Conservation (phyloP, 1,140 invertebrate species). For the Drosophila kohkoa region DNA sequence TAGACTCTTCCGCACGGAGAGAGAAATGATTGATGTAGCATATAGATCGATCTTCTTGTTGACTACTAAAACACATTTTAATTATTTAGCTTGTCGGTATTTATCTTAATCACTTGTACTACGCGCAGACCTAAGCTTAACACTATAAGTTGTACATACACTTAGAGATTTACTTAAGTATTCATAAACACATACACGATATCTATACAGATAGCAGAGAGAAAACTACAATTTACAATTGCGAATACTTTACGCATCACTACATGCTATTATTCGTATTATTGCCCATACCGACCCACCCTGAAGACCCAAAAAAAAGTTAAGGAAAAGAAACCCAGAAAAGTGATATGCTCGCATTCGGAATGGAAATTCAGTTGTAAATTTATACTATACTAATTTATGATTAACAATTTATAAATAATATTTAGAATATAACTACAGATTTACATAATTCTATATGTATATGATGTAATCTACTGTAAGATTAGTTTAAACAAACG, state of each 20-base stretch:
- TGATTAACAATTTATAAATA: slow-evolving; percentile 3
- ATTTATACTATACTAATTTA: slow-evolving; percentile 31
- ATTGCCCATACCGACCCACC: slow-evolving; percentile 3
- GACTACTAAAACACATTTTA: slow-evolving; percentile 23
- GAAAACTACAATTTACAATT: slow-evolving; percentile 1
- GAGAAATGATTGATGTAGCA: background rate
- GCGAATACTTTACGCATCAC: slow-evolving; percentile 16
- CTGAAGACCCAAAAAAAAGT: background rate
- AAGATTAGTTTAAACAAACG: slow-evolving; percentile 18
- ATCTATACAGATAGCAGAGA: background rate
- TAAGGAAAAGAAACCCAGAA: background rate
- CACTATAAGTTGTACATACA: slow-evolving; percentile 63
- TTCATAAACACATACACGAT: background rate
- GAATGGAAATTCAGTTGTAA: slow-evolving; percentile 33
- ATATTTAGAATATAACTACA: slow-evolving; percentile 5
- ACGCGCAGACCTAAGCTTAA: slow-evolving; percentile 37
- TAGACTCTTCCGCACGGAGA: background rate
- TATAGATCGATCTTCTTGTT: slow-evolving; percentile 18
- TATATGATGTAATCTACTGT: slow-evolving; percentile 12
- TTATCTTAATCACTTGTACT: slow-evolving; percentile 12
- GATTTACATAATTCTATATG: slow-evolving; percentile 22
- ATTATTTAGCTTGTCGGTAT: slow-evolving; percentile 34
- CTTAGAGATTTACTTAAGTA: slow-evolving; percentile 9
- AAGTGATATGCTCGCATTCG: slow-evolving; percentile 24
- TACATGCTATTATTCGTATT: background rate